phyloP scores from a whole-genome alignment of 2,888 invertebrate species.

The Lasioglossum villosulum region DNA sequence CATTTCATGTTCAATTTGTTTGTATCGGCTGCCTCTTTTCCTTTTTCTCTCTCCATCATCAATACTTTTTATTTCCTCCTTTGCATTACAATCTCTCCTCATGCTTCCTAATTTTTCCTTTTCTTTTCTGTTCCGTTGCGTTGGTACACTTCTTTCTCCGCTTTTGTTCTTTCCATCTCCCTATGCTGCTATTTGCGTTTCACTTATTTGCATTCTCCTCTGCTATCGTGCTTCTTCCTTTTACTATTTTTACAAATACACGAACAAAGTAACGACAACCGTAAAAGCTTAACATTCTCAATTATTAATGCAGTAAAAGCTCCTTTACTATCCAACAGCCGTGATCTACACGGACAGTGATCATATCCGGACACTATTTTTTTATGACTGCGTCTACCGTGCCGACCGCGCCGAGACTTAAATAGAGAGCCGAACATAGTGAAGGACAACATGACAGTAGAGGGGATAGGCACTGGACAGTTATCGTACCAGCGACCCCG shows the following conservation, averaged over 20 bases:
- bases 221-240: not conserved
- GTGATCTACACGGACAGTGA: no score
- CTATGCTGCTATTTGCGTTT: not conserved
- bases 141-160: not conserved
- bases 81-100: not conserved
- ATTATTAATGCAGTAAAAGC: not conserved
- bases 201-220: not conserved
- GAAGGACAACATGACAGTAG: no score
- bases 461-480: no score
- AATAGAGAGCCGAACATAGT: no score
- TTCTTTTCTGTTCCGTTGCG: not conserved
- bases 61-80: not conserved
- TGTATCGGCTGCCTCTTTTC: conserved; percentile 2
- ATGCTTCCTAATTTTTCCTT: not conserved
- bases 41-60: not conserved
- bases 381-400: no score
- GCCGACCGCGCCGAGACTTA: no score
- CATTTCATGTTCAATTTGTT: conserved; percentile 39
- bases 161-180: not conserved
- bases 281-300: not conserved
- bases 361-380: no score
- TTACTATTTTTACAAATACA: not conserved
- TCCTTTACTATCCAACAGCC: no score
- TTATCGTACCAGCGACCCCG: no score
- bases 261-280: no score